Percentiles rank a stretch among this genome's conserved stretches.
phyloP scores from a whole-genome alignment of 2,113 vertebrate species.

The Poeciliopsis prolifica region DNA sequence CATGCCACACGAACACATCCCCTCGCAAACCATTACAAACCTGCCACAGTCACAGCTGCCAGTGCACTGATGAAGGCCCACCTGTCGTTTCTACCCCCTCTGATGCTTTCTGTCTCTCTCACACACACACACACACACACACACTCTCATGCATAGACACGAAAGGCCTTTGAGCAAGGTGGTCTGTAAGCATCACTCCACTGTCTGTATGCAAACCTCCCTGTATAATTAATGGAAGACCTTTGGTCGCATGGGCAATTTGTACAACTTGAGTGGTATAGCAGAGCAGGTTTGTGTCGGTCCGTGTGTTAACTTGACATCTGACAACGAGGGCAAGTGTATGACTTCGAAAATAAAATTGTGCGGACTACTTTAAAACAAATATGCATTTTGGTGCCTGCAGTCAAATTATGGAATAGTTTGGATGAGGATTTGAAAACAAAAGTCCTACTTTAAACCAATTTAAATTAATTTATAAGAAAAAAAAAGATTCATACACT shows the following conservation, averaged over 20 bases:
- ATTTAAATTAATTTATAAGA: too few species aligned
- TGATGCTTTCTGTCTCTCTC: slow-evolving; percentile 29
- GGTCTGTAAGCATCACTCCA: slow-evolving; percentile 75
- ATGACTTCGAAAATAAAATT: not conserved
- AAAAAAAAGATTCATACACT: too few species aligned
- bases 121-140: slow-evolving; percentile 22
- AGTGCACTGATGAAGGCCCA: slow-evolving; percentile 82
- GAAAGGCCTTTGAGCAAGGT: slow-evolving; percentile 62
- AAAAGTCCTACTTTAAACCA: too few species aligned
- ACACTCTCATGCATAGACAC: slow-evolving; percentile 34
- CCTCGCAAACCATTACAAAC: slow-evolving; percentile 73
- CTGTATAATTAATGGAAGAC: slow-evolving; percentile 79
- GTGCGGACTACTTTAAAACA: too few species aligned
- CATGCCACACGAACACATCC: slow-evolving; percentile 49
- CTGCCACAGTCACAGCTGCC: slow-evolving; percentile 82
- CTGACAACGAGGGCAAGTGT: slow-evolving; percentile 34
- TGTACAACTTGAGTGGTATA: slow-evolving; percentile 61
- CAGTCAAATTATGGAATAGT: too few species aligned
- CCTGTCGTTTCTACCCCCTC: slow-evolving; percentile 74
- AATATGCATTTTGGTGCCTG: too few species aligned
- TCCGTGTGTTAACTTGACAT: slow-evolving; percentile 59
- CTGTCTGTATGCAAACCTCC: slow-evolving; percentile 80
- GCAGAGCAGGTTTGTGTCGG: slow-evolving; percentile 62
- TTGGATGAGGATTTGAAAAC: too few species aligned
- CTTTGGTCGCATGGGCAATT: slow-evolving; percentile 78